Percentiles rank a stretch among this genome's conserved stretches.
These are phyloP conservation scores for Oncopodura yosiiana DNA, from an alignment of 1,140 invertebrate species.

Conservation along the genomic window DNA sequence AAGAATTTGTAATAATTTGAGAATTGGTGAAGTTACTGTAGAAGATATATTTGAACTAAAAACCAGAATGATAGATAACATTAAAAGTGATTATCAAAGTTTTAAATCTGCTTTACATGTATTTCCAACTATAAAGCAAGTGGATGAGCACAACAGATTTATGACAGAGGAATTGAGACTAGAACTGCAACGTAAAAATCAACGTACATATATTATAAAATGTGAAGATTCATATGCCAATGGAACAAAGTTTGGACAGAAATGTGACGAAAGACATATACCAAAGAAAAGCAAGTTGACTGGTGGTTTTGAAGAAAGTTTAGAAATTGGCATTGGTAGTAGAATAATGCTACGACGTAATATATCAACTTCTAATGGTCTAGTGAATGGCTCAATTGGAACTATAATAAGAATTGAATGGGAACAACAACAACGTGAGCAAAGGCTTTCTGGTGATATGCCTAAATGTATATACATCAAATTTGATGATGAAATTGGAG, in stretches of 20 bases:
- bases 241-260: conserved; percentile 7
- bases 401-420: conserved; percentile 23
- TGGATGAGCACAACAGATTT: conserved; percentile 19
- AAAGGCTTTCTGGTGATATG: too few species aligned
- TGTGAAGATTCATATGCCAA: conserved; percentile 17
- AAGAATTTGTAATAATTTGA: background rate
- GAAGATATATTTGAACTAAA: background rate
- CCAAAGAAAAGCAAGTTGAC: conserved; percentile 22
- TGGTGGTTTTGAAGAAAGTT: conserved; percentile 17
- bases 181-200: too few species aligned
- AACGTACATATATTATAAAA: too few species aligned
- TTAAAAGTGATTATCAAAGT: too few species aligned
- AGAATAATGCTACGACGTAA: conserved; percentile 27
- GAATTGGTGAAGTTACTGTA: background rate
- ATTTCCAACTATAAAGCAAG: conserved; percentile 20
- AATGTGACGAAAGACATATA: background rate
- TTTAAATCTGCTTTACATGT: conserved; percentile 24
- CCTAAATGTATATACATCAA: conserved; percentile 8
- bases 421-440: conserved; percentile 9
- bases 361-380: conserved; percentile 5
- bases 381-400: conserved; percentile 32
- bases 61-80: background rate
- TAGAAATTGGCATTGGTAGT: conserved; percentile 21
- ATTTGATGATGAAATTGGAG: conserved; percentile 15
- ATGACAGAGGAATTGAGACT: conserved; percentile 11